Evolutionary conservation across 37 sponge, comb jelly and placozoan genomes (phyloP).

Genomic region (Beroe forskalii): DNA sequence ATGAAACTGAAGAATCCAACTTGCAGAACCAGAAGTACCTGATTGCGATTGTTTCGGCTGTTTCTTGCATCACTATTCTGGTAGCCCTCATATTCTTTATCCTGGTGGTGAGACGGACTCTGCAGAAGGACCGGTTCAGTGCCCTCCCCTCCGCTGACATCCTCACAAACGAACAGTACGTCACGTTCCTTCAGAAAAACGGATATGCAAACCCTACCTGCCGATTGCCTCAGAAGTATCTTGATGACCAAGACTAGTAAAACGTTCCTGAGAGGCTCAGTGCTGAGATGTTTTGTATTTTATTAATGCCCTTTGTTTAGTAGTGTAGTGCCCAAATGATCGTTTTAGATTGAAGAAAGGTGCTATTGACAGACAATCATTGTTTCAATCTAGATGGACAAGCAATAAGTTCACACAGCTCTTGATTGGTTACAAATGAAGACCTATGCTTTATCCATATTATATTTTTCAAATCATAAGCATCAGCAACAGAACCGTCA

Average conservation of each 20-base stretch:
- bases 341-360: no score
- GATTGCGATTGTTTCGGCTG: conserved; percentile 39
- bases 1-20: background rate
- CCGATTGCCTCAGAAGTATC: conserved; percentile 42
- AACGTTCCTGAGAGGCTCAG: no score
- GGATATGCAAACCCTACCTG: conserved; percentile 61
- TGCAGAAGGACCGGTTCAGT: background rate
- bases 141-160: background rate
- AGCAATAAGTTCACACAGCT: no score
- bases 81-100: conserved; percentile 54
- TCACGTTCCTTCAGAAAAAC: conserved; percentile 53
- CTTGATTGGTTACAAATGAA: no score
- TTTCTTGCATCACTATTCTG: conserved; percentile 17
- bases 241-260: conserved; percentile 40
- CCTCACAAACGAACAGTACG: conserved; percentile 49
- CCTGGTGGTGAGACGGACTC: conserved; percentile 21
- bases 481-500: no score
- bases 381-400: no score
- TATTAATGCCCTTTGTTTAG: no score
- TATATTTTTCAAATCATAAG: no score
- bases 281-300: no score
- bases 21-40: conserved; percentile 8
- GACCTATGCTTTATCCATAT: no score
- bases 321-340: no score
- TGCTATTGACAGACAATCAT: no score